Evolutionary conservation across 2,888 invertebrate genomes (phyloP).

Genomic region (Anodontia alba): DNA sequence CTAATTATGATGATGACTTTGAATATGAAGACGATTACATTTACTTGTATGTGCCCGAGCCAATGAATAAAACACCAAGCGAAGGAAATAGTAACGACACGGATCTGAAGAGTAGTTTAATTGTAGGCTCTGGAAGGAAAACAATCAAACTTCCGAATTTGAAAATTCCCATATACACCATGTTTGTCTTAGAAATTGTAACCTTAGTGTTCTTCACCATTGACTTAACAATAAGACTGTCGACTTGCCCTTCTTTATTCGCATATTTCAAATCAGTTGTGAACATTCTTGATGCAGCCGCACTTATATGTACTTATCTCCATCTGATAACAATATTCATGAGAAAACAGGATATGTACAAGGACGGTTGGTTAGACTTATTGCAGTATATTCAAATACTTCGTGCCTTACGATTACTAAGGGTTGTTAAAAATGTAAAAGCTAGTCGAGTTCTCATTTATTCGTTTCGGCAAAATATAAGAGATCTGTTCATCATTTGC

Average conservation of each 20-base stretch:
- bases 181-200: slow-evolving; percentile 36
- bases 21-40: neutral
- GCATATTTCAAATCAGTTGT: slow-evolving; percentile 45
- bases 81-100: neutral
- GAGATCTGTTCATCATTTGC: slow-evolving; percentile 40
- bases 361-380: slow-evolving; percentile 33
- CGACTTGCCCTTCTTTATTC: slow-evolving; percentile 36
- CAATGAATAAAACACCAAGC: neutral
- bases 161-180: slow-evolving; percentile 26
- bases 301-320: slow-evolving; percentile 31
- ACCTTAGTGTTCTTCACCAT: slow-evolving; percentile 40
- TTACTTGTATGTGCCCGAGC: neutral
- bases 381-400: slow-evolving; percentile 51
- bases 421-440: slow-evolving; percentile 47
- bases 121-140: neutral
- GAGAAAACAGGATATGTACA: slow-evolving; percentile 32
- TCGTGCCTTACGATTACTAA: slow-evolving; percentile 44
- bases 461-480: slow-evolving; percentile 39
- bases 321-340: slow-evolving; percentile 35
- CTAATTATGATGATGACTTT: too few relatives aligned
- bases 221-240: slow-evolving; percentile 34
- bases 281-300: slow-evolving; percentile 45
- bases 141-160: slow-evolving; percentile 41
- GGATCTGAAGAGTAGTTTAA: neutral
- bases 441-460: slow-evolving; percentile 46